Conservation (phyloP, 92 coral and sea anemone genomes). For the Epizoanthus rinbou region DNA sequence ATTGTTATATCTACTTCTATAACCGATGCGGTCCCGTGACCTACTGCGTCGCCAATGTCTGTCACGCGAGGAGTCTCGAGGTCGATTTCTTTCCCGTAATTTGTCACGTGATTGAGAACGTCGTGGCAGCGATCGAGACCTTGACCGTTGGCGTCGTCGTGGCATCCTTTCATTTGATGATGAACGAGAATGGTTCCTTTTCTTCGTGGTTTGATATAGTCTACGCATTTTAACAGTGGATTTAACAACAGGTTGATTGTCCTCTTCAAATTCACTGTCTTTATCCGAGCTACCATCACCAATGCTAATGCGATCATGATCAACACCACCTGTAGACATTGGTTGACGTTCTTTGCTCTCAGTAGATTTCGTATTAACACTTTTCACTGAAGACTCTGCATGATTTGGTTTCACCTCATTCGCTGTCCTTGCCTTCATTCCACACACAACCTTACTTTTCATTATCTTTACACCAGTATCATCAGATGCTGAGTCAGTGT, state of each 20-base stretch:
- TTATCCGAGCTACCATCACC: conserved; percentile 77
- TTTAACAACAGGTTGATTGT: conserved; percentile 52
- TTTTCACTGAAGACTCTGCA: background rate
- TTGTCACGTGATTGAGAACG: conserved; percentile 27
- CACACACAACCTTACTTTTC: conserved; percentile 26
- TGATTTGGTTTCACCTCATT: background rate
- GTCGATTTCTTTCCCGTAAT: conserved; percentile 26
- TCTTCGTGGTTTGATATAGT: conserved; percentile 32
- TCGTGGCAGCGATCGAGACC: conserved; percentile 39
- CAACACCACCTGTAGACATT: conserved; percentile 22
- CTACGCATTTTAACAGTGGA: conserved; percentile 64
- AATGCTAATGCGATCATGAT: conserved; percentile 79
- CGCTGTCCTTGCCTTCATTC: background rate
- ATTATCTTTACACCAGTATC: background rate
- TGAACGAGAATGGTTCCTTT: conserved; percentile 4
- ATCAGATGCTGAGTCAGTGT: background rate
- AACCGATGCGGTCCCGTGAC: conserved; percentile 34
- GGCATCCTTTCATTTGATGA: conserved; percentile 4
- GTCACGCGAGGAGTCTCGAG: conserved; percentile 46
- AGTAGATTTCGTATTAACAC: conserved; percentile 5
- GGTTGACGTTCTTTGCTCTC: background rate
- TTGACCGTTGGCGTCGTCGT: conserved; percentile 14
- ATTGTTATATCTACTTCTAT: conserved; percentile 38
- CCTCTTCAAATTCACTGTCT: conserved; percentile 74
- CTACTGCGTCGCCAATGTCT: conserved; percentile 31